Evolutionary conservation across 2,888 invertebrate species (phyloP).

Genomic region (Cosmia trapezina): DNA sequence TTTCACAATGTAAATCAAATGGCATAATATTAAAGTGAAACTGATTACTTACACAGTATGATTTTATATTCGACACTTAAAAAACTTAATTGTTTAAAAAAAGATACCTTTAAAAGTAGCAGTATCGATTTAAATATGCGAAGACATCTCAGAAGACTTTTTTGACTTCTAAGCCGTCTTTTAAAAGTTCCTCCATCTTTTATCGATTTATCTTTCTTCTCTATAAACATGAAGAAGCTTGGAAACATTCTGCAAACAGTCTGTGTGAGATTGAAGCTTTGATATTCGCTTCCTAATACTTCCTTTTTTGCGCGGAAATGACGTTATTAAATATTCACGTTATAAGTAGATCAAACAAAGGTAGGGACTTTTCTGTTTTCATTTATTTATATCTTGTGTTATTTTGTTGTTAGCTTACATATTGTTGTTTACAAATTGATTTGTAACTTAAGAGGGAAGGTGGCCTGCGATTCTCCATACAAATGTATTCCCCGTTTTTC

Average conservation of each 20-base stretch:
- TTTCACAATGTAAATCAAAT: too few species aligned
- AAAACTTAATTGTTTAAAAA: background rate
- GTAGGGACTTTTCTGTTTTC: background rate
- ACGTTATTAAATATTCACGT: constrained; percentile 6
- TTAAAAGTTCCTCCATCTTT: constrained; percentile 25
- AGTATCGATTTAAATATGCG: background rate
- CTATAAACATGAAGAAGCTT: constrained; percentile 9
- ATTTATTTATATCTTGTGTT: background rate
- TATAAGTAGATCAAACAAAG: constrained; percentile 6
- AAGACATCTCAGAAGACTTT: background rate
- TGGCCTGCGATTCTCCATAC: too few species aligned
- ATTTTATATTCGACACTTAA: background rate
- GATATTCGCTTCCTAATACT: background rate
- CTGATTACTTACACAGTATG: background rate
- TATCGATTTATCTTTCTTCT: constrained; percentile 31
- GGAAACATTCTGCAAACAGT: constrained; percentile 18
- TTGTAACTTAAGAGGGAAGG: background rate
- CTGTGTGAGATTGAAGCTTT: constrained; percentile 1
- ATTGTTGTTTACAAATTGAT: background rate
- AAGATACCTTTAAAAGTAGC: background rate
- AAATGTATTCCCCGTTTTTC: too few species aligned
- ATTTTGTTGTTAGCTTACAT: background rate
- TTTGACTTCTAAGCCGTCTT: constrained; percentile 7
- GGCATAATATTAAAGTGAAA: too few species aligned
- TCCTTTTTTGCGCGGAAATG: background rate